phyloP scores from a whole-genome alignment of 92 coral and sea anemone species.

The Zoanthus sansibaricus region DNA sequence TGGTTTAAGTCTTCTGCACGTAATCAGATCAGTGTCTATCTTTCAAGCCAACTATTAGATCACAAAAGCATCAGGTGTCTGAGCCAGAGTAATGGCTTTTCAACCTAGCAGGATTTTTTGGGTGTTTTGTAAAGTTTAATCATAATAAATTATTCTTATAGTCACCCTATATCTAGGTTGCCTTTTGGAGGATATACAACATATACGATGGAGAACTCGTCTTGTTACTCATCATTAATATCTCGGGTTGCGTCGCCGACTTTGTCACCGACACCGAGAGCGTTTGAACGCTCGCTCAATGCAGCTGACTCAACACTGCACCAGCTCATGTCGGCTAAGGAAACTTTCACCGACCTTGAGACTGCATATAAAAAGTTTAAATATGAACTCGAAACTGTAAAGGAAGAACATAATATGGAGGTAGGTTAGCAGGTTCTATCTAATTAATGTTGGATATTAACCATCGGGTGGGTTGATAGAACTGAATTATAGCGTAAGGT shows the following conservation, averaged over 20 bases:
- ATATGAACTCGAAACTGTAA: slow-evolving; percentile 72
- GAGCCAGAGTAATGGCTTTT: too few relatives aligned
- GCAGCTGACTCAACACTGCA: slow-evolving; percentile 76
- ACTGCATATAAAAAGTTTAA: slow-evolving; percentile 76
- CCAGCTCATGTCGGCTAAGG: slow-evolving; percentile 79
- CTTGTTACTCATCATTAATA: background rate
- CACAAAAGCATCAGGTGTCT: background rate
- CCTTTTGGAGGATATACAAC: too few relatives aligned
- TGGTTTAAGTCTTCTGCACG: background rate
- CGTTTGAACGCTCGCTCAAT: slow-evolving; percentile 66
- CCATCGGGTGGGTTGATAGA: too few relatives aligned
- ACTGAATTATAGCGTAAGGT: too few relatives aligned
- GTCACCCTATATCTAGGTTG: too few relatives aligned
- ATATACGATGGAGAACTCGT: background rate
- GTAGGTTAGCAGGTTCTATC: slow-evolving; percentile 17
- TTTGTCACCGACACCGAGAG: slow-evolving; percentile 2
- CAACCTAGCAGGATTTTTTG: too few relatives aligned
- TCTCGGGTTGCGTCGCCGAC: background rate
- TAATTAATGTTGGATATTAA: too few relatives aligned
- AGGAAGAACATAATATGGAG: slow-evolving; percentile 70
- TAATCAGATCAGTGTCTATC: background rate
- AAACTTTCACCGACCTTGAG: slow-evolving; percentile 75
- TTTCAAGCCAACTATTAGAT: background rate
- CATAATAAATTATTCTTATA: too few relatives aligned
- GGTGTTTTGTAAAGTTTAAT: too few relatives aligned